Evolutionary conservation across 1,140 invertebrate genomes (phyloP).

Genomic region (Drosophila hydei): DNA sequence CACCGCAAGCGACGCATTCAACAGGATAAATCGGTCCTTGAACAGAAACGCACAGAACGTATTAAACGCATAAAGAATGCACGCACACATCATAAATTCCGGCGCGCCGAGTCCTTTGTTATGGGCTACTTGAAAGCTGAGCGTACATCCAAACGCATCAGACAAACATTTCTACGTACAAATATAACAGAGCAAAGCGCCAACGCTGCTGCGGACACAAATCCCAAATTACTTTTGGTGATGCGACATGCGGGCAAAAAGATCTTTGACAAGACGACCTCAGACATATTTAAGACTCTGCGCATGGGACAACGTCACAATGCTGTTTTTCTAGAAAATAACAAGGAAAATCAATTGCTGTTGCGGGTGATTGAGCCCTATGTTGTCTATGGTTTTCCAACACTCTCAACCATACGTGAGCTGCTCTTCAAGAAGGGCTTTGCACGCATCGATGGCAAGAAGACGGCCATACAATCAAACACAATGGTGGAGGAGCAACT

Average conservation of each 20-base stretch:
- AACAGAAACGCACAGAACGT: constrained; percentile 65
- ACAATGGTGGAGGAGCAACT: constrained; percentile 77
- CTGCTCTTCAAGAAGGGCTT: constrained; percentile 83
- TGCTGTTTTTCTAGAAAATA: constrained; percentile 77
- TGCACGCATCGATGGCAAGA: constrained; percentile 68
- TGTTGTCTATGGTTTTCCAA: constrained; percentile 76
- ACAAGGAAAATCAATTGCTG: constrained; percentile 73
- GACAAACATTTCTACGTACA: constrained; percentile 63
- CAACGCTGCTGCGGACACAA: constrained; percentile 50
- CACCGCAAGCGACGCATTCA: constrained; percentile 79
- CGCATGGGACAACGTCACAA: constrained; percentile 65
- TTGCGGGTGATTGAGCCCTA: constrained; percentile 81
- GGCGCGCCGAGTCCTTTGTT: constrained; percentile 79
- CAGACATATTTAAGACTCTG: constrained; percentile 68
- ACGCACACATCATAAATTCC: constrained; percentile 71
- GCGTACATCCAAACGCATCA: constrained; percentile 74
- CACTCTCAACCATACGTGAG: constrained; percentile 73
- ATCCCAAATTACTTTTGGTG: constrained; percentile 73
- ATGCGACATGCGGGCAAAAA: constrained; percentile 81
- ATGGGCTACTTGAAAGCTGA: constrained; percentile 80
- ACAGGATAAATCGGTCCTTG: constrained; percentile 71
- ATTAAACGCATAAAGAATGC: constrained; percentile 51
- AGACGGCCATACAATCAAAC: constrained; percentile 80
- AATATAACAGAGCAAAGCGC: constrained; percentile 68
- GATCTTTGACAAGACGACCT: constrained; percentile 75